These are phyloP conservation scores for Bettongia penicillata DNA, from an alignment of 2,113 vertebrate genomes.

Conservation along the genomic window DNA sequence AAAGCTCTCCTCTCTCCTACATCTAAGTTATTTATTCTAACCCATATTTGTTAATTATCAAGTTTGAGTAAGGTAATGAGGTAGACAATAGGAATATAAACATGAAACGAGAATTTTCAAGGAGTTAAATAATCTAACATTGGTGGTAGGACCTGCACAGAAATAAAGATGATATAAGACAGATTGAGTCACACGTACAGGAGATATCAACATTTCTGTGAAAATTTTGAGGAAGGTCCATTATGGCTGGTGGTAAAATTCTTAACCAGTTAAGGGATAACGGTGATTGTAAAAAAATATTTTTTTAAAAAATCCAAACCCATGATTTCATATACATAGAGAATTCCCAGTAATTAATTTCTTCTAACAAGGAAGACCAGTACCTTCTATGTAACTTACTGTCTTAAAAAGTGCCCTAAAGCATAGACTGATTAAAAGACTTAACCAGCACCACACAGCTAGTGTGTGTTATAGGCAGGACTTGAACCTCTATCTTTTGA, in stretches of 20 bases:
- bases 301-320: neutral
- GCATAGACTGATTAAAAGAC: neutral
- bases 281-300: neutral
- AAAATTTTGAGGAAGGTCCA: neutral
- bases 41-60: neutral
- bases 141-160: neutral
- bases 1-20: neutral
- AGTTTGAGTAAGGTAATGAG: neutral
- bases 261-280: neutral
- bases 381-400: neutral
- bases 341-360: neutral
- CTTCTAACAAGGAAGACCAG: neutral
- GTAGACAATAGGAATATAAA: neutral
- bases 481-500: neutral
- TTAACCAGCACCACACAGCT: neutral
- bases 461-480: too few relatives aligned
- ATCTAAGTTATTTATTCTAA: neutral
- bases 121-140: neutral
- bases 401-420: neutral
- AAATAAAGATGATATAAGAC: neutral
- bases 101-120: neutral
- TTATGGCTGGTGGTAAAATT: neutral
- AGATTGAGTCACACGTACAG: neutral
- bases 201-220: neutral
- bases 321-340: neutral